Evolutionary conservation across 1,140 invertebrate species (phyloP).

Genomic region (Drosophila bocki): DNA sequence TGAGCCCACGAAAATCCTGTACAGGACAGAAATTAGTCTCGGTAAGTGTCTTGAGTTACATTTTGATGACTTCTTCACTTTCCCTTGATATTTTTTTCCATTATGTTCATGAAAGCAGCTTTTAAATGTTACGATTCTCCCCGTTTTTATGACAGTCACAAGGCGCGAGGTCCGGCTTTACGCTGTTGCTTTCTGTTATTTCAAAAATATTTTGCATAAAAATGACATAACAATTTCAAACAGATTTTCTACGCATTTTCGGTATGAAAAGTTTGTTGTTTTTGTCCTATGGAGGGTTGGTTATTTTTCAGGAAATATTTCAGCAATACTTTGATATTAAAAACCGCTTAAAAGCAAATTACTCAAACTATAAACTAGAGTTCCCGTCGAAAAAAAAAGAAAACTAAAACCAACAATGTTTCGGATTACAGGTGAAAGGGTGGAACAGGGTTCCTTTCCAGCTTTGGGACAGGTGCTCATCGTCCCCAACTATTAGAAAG

Average conservation of each 20-base stretch:
- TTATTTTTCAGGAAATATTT: constrained; percentile 58
- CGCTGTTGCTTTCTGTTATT: constrained; percentile 41
- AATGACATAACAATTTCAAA: constrained; percentile 79
- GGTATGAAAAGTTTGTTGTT: constrained; percentile 31
- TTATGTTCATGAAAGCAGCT: constrained; percentile 64
- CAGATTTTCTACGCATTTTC: constrained; percentile 72
- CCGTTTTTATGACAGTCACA: constrained; percentile 57
- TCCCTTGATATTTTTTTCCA: constrained; percentile 33
- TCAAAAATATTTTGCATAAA: constrained; percentile 74
- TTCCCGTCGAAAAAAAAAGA: background rate
- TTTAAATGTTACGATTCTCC: constrained; percentile 67
- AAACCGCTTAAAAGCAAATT: constrained; percentile 76
- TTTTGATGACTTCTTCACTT: constrained; percentile 80
- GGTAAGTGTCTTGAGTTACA: constrained; percentile 77
- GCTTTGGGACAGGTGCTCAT: constrained; percentile 51
- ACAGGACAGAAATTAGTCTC: constrained; percentile 70
- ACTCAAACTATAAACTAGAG: constrained; percentile 60
- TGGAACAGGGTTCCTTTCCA: constrained; percentile 14
- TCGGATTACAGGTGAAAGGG: constrained; percentile 19
- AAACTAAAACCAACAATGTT: constrained; percentile 62
- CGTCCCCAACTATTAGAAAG: constrained; percentile 56
- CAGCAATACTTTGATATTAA: constrained; percentile 71
- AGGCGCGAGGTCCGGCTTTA: constrained; percentile 40
- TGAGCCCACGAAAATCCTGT: constrained; percentile 45
- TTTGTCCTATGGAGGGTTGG: constrained; percentile 2